Base-by-base conservation (phyloP, 2,888 invertebrate species). In the Athalia rosae region DNA sequence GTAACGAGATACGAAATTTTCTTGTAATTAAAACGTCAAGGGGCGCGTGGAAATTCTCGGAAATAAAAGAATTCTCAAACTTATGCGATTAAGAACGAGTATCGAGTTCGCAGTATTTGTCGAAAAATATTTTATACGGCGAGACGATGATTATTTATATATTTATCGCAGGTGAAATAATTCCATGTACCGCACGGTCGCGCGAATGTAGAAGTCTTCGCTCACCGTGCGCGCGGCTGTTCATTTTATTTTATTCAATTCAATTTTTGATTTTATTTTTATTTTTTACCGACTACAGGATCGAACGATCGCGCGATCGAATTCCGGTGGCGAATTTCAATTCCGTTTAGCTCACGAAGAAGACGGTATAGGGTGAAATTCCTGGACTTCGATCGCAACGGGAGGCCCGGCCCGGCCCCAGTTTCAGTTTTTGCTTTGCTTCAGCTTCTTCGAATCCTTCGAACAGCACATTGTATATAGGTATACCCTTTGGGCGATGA, bases 361-460 rank as follows among this genome's bases (percentile, higher is more conserved):
- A 74, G 41, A 58, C 59, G 74, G n/a, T 53, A n/a, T n/a, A 74
- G 74, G 74, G 47, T 61, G 28, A 74, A 74, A 74, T 74, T 53
- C 74, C 62, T 8, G 11, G 48, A 13, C 13, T 11, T 53, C 53
- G 53, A 53, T 9, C n/a, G 11, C 53, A 53, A n/a, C 53, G 13
- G 71, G 13, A 45, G 8, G 45, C 67, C 4, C 15, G 8, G 45
- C 67, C 4, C 15, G 6, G 53, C 8, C 9, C 8, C 71, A 4
- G 47, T n/a, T 43, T 7, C 43, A 58, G 56, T 74, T 67, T 74
- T 74, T 61, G 48, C 28, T 28, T 48, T 41, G 43, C 58, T 47
- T 71, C 58, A 8, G 41, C 3, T 53, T 47, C 15, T 58, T 73
- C 59, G 11, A n/a, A 56, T 73, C 15, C 73, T 47, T 59, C 73